Conservation (phyloP, 2,888 invertebrate genomes). For the Cryptosula pallasiana region DNA sequence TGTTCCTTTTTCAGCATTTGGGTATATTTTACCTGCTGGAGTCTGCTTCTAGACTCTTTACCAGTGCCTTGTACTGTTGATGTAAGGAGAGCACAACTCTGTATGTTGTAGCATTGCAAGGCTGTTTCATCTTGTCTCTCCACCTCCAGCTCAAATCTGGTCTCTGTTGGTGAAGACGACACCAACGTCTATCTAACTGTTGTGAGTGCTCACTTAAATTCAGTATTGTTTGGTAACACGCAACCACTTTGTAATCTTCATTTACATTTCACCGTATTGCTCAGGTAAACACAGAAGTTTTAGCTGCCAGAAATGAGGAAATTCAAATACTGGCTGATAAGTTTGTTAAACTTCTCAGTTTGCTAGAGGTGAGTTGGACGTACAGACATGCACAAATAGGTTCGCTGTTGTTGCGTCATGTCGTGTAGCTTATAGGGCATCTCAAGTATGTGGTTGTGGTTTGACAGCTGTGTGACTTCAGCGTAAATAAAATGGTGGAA, state of each 20-base stretch:
- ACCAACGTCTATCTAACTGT: not conserved
- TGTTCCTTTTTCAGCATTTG: too few species aligned
- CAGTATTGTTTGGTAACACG: too few species aligned
- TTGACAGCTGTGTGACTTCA: constrained; percentile 33
- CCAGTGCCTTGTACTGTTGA: too few species aligned
- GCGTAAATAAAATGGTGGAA: constrained; percentile 60
- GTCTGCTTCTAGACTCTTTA: too few species aligned
- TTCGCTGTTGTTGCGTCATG: not conserved
- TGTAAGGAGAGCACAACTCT: too few species aligned
- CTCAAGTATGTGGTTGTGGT: not conserved
- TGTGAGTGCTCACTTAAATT: too few species aligned
- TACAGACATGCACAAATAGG: not conserved
- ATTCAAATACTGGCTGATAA: constrained; percentile 1
- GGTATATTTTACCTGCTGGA: too few species aligned
- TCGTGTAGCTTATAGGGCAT: not conserved
- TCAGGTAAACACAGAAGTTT: not conserved
- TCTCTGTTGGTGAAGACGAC: not conserved
- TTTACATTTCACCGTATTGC: too few species aligned
- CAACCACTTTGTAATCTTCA: too few species aligned
- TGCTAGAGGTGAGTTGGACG: constrained; percentile 2
- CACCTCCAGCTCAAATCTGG: not conserved
- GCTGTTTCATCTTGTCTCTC: not conserved
- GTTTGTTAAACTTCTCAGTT: constrained; percentile 15
- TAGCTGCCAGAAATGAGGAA: constrained; percentile 1
- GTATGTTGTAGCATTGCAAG: not conserved